phyloP scores from a whole-genome alignment of 2,113 vertebrate genomes.

The Pelecanus crispus region DNA sequence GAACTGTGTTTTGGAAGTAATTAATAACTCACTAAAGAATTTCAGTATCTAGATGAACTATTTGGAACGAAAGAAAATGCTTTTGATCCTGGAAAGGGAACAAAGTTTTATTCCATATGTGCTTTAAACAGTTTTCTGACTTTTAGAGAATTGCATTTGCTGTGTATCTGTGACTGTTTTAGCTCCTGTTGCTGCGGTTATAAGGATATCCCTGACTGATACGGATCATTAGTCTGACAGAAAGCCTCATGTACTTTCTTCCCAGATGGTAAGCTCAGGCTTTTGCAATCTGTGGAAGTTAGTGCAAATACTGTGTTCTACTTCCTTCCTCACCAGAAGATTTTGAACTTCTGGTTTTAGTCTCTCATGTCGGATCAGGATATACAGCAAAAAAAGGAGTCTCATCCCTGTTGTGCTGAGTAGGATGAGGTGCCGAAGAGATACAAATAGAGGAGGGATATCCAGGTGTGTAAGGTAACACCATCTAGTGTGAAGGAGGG shows the following conservation, averaged over 20 bases:
- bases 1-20: not conserved
- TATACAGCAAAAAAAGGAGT: not conserved
- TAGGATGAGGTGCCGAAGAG: not conserved
- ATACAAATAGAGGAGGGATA: not conserved
- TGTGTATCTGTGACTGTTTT: not conserved
- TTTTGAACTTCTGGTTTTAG: not conserved
- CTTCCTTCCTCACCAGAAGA: constrained; percentile 8
- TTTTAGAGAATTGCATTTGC: not conserved
- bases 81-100: not conserved
- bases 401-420: not conserved
- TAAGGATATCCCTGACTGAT: not conserved
- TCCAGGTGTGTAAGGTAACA: not conserved
- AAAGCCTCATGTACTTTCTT: not conserved
- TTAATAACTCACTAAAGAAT: not conserved
- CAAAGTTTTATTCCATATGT: not conserved
- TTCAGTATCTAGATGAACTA: not conserved
- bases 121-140: not conserved
- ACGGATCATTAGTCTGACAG: not conserved
- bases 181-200: not conserved
- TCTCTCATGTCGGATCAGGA: not conserved
- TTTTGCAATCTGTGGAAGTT: not conserved
- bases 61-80: not conserved
- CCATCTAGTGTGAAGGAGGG: not conserved
- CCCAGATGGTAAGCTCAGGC: not conserved
- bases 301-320: not conserved